These are phyloP conservation scores for Aplochiton taeniatus DNA, from an alignment of 2,797 vertebrate genomes.

Conservation along the genomic window DNA sequence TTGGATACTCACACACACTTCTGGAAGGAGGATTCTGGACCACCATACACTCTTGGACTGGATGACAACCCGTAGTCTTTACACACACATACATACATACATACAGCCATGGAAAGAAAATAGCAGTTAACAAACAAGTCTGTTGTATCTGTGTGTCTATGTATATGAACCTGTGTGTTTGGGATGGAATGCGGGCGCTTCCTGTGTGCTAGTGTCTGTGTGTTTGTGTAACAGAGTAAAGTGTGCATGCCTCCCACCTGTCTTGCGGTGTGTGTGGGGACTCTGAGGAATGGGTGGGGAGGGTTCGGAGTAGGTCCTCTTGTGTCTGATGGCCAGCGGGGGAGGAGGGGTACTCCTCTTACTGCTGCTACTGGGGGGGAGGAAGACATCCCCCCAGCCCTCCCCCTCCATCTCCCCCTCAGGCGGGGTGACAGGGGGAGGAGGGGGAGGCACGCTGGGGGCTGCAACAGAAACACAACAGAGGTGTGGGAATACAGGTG, in stretches of 20 bases:
- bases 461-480: constrained; percentile 49
- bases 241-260: constrained; percentile 29
- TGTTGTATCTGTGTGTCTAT: background rate
- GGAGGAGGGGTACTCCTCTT: constrained; percentile 68
- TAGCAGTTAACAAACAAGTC: background rate
- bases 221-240: no score
- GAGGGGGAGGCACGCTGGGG: constrained; percentile 58
- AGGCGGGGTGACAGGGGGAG: constrained; percentile 51
- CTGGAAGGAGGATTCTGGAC: constrained; percentile 69
- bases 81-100: constrained; percentile 23
- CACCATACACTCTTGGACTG: constrained; percentile 64
- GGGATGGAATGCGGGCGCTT: background rate
- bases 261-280: constrained; percentile 48
- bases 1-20: constrained; percentile 68
- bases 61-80: constrained; percentile 66
- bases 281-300: constrained; percentile 55
- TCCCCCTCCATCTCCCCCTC: constrained; percentile 44
- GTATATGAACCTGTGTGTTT: background rate
- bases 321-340: constrained; percentile 73
- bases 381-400: constrained; percentile 49
- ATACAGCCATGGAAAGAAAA: background rate
- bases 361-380: constrained; percentile 39
- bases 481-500: background rate
- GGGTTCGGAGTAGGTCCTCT: constrained; percentile 80
- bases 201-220: no score